Evolutionary conservation across 2,888 invertebrate species (phyloP).

Genomic region (Drosophila borealis): DNA sequence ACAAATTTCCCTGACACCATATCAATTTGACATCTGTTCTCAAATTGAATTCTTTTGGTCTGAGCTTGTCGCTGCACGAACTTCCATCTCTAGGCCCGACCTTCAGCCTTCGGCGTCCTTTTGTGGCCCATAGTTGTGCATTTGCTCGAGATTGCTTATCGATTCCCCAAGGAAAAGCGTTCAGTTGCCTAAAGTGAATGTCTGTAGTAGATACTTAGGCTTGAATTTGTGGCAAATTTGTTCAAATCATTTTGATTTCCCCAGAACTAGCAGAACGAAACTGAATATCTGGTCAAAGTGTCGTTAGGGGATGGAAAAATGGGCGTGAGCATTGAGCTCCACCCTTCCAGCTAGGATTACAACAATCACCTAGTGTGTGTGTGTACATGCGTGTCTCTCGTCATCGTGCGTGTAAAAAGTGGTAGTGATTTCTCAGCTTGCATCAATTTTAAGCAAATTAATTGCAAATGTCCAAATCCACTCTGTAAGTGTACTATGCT

Average conservation of each 20-base stretch:
- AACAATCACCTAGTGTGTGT: conserved; percentile 7
- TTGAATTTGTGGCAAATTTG: conserved; percentile 66
- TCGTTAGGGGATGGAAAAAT: conserved; percentile 42
- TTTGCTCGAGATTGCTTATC: conserved; percentile 54
- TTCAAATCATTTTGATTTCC: conserved; percentile 49
- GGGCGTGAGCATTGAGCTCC: conserved; percentile 43
- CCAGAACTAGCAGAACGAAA: conserved; percentile 23
- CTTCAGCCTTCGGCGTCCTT: conserved; percentile 1
- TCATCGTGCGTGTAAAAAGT: neutral
- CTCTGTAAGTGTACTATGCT: no score
- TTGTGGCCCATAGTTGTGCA: conserved; percentile 9
- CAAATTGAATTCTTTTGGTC: no score
- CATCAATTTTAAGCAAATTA: no score
- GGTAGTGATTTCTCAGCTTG: neutral
- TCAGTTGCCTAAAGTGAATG: conserved; percentile 36
- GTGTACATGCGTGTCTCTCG: conserved; percentile 18
- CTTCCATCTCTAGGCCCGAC: conserved; percentile 2
- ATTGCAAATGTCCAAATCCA: no score
- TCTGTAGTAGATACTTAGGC: conserved; percentile 37
- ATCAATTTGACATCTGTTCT: no score
- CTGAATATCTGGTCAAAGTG: conserved; percentile 30
- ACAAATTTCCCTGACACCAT: no score
- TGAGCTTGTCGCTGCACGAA: no score
- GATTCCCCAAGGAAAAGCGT: conserved; percentile 44
- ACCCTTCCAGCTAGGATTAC: conserved; percentile 21